Evolutionary conservation across 1,140 invertebrate genomes (phyloP), one percentile per base, ranked within the genome.

Genomic region (Leptestheria dahalacensis): DNA sequence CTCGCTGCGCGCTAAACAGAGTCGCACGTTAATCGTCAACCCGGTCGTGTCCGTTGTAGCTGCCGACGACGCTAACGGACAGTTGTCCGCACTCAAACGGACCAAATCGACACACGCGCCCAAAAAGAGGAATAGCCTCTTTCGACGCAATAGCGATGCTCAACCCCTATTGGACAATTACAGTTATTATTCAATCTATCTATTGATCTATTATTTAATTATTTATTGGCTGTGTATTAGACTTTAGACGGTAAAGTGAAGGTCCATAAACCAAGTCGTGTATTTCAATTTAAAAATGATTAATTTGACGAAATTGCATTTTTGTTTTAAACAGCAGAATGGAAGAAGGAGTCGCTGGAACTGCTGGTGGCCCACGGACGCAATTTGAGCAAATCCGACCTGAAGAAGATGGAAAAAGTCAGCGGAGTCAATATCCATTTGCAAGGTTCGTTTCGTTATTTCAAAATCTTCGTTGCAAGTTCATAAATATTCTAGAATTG

Each of bases 361-460:
- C 65, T 68, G 50, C 61, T 70, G 54, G 64, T 68, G 59, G 66
- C 63, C 28, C 63, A 71, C 59, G 67, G 69, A 15, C 62, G 70
- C 24, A 67, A 68, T 61, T 57, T 71, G 41, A 67, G 67, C 25
- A 70, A 71, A 63, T 63, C 68, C 11, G 70, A 72, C 41, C 65
- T 66, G 53, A 73, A 72, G 64, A 70, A 68, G 64, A 73, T 86
- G 60, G 83, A 88, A 66, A 84, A 84, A 74, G 76, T 87, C 65
- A 79, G 81, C 64, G 82, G 85, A 73, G 82, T 88, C 77, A 88
- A 86, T 77, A 86, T 89, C 70, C 87, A 91, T 72, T 78, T 87
- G 68, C 86, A 90, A 75, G 88, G 88, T 91, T n/a, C n/a, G n/a
- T n/a, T n/a, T n/a, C n/a, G n/a, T n/a, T n/a, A n/a, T n/a, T n/a